Base-by-base conservation (phyloP, 2,888 invertebrate genomes). In the Hyalella azteca region DNA sequence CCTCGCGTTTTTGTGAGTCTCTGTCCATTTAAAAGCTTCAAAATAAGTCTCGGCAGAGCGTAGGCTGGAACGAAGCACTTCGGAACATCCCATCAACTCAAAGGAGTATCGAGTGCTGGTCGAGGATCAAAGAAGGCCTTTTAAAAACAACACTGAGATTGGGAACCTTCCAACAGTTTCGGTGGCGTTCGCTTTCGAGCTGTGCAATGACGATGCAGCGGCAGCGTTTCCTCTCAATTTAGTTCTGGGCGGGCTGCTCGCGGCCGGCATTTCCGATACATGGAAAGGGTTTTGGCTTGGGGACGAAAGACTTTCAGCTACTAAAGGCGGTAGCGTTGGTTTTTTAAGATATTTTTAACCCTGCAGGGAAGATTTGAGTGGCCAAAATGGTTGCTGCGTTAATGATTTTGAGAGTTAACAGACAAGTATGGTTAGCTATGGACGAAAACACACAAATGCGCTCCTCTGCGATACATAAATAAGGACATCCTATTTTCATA, bases 111-210 rank as follows among this genome's bases (percentile, higher is more conserved):
- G 66, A 66, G 66, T 66, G 66, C 29, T 66, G 66, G 22, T 36
- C 29, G 36, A 66, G 66, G 66, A 66, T 66, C 66, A 66, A 66
- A 66, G 66, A 66, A 66, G 36, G 29, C 36, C 66, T 66, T 66
- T 66, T 66, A 66, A 66, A 60, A 66, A 66, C 66, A 66, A 66
- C 66, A 66, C 66, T n/a, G n/a, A 36, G 66, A 66, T 66, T 66
- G 66, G 36, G 36, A 54, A 54, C 54, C n/a, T 54, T 29, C 9
- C 22, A 54, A 22, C 54, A 54, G 54, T 26, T 54, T 54, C 26
- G 7, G 54, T 29, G 29, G 26, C 9, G 54, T 54, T 54, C 54
- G 26, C 54, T 54, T 29, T 26, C 54, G 54, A 54, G 29, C 29
- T 54, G 26, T 54, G 54, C 54, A 29, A n/a, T 54, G 54, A 54